Percentiles rank a stretch among this genome's conserved stretches.
phyloP scores from a whole-genome alignment of 2,797 vertebrate species.

The Spheniscus humboldti region DNA sequence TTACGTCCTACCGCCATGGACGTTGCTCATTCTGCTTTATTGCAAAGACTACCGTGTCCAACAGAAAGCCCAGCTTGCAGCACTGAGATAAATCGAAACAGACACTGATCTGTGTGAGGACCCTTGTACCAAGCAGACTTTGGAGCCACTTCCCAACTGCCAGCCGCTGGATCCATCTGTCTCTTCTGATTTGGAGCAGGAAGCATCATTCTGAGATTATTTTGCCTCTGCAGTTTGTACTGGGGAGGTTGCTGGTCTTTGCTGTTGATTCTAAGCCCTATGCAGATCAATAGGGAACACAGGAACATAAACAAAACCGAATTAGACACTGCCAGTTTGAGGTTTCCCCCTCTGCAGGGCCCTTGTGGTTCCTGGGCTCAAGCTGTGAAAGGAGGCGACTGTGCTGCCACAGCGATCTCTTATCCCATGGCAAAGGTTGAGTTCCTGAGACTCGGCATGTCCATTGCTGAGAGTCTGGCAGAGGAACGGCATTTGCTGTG shows the following conservation, averaged over 20 bases:
- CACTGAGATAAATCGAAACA: background rate
- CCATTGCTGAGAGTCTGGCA: background rate
- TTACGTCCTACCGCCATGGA: background rate
- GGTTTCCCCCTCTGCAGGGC: constrained; percentile 42
- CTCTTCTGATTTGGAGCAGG: background rate
- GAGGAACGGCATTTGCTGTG: background rate
- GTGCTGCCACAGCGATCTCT: constrained; percentile 31
- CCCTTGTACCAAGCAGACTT: background rate
- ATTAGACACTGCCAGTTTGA: constrained; percentile 60
- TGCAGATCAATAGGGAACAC: constrained; percentile 23
- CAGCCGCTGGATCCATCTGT: background rate
- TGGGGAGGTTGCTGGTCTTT: background rate
- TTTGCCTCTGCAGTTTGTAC: background rate
- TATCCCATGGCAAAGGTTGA: background rate
- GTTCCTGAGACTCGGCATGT: background rate
- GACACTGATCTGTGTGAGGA: background rate
- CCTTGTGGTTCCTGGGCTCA: constrained; percentile 50
- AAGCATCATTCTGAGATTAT: background rate
- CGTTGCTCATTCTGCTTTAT: background rate
- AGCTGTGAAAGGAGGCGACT: constrained; percentile 44
- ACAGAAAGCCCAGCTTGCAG: background rate
- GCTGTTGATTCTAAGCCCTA: background rate
- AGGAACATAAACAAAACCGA: constrained; percentile 53
- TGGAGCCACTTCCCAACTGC: background rate
- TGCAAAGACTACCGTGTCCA: background rate